A percentile compares a stretch with the other conserved stretches of the same genome.
These are phyloP conservation scores for Chrysotoxum bicinctum DNA, from an alignment of 2,888 invertebrate genomes.

Conservation along the genomic window DNA sequence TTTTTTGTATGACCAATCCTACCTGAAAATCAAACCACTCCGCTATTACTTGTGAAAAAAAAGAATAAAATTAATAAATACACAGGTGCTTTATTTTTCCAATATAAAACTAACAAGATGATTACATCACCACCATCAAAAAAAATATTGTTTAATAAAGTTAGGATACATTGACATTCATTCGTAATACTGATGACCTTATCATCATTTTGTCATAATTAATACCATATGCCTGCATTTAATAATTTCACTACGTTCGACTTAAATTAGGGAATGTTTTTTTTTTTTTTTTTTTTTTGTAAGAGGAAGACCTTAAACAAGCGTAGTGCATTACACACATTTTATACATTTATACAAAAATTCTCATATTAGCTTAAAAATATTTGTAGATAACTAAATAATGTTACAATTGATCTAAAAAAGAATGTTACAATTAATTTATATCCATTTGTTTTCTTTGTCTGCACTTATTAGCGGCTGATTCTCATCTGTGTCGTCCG, in stretches of 20 bases:
- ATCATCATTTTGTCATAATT: neutral
- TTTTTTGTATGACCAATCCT: too few relatives aligned
- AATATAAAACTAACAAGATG: conserved; percentile 1
- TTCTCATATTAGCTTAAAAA: neutral
- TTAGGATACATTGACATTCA: too few relatives aligned
- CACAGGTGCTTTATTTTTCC: conserved; percentile 22
- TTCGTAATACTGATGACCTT: conserved; percentile 4
- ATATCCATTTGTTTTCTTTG: conserved; percentile 75
- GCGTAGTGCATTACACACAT: neutral
- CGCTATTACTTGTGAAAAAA: too few relatives aligned
- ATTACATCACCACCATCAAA: conserved; percentile 20
- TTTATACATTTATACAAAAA: neutral
- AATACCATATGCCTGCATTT: neutral
- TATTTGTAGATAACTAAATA: neutral
- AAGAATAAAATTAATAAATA: too few relatives aligned
- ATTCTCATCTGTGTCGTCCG: conserved; percentile 56
- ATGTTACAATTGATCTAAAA: conserved; percentile 12
- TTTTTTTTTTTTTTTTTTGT: neutral
- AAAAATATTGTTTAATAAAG: neutral
- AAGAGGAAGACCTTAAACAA: conserved; percentile 2
- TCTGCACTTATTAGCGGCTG: conserved; percentile 71
- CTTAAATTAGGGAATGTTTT: conserved; percentile 4
- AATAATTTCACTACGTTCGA: neutral
- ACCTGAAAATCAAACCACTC: too few relatives aligned
- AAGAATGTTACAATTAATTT: neutral